phyloP scores from a whole-genome alignment of 2,113 vertebrate species.

The Chloropsis hardwickii region DNA sequence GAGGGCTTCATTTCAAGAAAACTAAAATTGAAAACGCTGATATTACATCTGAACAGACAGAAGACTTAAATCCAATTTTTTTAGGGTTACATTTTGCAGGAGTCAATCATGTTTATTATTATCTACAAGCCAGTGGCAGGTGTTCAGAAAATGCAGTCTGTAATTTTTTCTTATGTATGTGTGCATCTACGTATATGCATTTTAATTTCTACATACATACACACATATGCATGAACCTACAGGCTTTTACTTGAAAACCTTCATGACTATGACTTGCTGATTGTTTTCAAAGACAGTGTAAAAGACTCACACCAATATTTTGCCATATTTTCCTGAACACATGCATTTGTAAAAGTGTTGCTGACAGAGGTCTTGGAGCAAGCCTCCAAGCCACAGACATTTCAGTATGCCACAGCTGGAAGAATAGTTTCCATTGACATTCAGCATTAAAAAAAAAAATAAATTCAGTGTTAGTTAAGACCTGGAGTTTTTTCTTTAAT shows the following conservation, averaged over 20 bases:
- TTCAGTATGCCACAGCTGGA: not conserved
- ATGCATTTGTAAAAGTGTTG: not conserved
- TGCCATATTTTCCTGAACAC: not conserved
- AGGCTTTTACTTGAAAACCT: not conserved
- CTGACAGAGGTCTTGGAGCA: not conserved
- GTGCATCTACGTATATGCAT: not conserved
- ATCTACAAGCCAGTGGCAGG: not conserved
- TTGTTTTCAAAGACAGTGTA: not conserved
- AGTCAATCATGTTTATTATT: not conserved
- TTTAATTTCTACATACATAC: not conserved
- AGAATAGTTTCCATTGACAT: not conserved
- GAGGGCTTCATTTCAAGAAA: not conserved
- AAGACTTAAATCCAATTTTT: not conserved
- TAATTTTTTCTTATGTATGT: not conserved
- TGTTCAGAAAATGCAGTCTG: not conserved
- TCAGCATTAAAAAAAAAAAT: not conserved
- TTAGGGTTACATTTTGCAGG: not conserved
- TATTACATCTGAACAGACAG: not conserved
- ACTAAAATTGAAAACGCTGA: not conserved
- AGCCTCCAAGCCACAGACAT: not conserved
- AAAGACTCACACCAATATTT: not conserved
- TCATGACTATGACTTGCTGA: not conserved
- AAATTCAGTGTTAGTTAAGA: not conserved
- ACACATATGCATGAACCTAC: fast-evolving
- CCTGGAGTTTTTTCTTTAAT: not conserved